Percentiles rank a stretch among this genome's conserved stretches.
Conservation (phyloP, 53 echinoderm and acorn worm genomes). For the Crossaster papposus region DNA sequence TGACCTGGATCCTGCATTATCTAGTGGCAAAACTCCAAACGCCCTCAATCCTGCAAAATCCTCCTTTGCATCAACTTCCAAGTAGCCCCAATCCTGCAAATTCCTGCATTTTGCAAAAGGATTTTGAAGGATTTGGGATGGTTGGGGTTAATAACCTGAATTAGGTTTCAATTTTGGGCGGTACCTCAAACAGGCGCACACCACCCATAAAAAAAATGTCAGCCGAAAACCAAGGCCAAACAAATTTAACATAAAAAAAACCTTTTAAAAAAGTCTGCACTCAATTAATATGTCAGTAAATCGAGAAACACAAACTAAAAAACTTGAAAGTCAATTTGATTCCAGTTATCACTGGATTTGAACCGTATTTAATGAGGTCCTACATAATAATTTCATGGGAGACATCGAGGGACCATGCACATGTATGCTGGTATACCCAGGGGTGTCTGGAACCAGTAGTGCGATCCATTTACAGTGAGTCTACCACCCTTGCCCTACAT, state of each 20-base stretch:
- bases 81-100: too few relatives aligned
- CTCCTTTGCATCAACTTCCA: too few relatives aligned
- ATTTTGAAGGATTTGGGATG: too few relatives aligned
- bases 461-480: background rate
- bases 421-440: slow-evolving; percentile 26
- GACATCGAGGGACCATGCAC: background rate
- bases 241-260: background rate
- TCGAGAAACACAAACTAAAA: background rate
- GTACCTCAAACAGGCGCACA: background rate
- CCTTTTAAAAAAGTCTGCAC: too few relatives aligned
- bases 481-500: background rate
- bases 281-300: background rate
- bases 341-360: slow-evolving; percentile 24
- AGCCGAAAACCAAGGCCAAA: background rate
- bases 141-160: background rate
- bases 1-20: too few relatives aligned
- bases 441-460: slow-evolving; percentile 38
- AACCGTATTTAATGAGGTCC: slow-evolving; percentile 44
- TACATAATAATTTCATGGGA: slow-evolving; percentile 30
- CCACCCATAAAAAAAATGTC: background rate
- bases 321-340: background rate
- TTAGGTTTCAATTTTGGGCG: background rate
- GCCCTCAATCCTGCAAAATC: too few relatives aligned
- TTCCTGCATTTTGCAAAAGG: background rate
- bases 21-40: too few relatives aligned